Percentiles rank a stretch among this genome's conserved stretches.
phyloP scores from a whole-genome alignment of 1,140 invertebrate species.

The Pararge aegeria region DNA sequence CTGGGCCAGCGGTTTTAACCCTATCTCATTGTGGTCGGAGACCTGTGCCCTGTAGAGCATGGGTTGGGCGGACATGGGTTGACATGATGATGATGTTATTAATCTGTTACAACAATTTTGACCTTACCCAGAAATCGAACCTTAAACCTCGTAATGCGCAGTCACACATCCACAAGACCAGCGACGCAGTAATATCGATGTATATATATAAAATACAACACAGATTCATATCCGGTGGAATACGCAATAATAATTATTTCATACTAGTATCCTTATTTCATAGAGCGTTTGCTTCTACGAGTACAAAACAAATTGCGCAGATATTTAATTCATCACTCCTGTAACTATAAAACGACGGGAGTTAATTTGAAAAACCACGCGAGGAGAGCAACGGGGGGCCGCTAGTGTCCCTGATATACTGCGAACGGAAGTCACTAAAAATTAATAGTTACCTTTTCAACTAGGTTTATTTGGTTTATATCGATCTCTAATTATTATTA shows the following conservation, averaged over 20 bases:
- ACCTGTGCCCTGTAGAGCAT: too few relatives aligned
- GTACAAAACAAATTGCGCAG: constrained; percentile 3
- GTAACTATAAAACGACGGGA: constrained; percentile 31
- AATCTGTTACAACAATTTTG: too few relatives aligned
- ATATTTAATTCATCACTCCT: constrained; percentile 19
- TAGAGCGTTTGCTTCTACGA: background rate
- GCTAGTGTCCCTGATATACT: background rate
- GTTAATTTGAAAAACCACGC: constrained; percentile 25
- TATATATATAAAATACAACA: too few relatives aligned
- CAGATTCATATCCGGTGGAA: constrained; percentile 6
- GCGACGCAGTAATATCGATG: too few relatives aligned
- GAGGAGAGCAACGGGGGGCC: constrained; percentile 13
- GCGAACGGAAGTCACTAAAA: constrained; percentile 21
- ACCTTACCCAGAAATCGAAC: too few relatives aligned
- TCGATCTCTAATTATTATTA: background rate
- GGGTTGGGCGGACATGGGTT: too few relatives aligned
- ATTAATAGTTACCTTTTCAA: background rate
- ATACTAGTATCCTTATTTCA: background rate
- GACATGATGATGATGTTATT: too few relatives aligned
- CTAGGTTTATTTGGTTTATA: background rate
- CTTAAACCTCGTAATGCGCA: too few relatives aligned
- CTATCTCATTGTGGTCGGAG: too few relatives aligned
- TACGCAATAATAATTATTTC: constrained; percentile 4
- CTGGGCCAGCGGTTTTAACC: too few relatives aligned
- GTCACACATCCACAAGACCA: too few relatives aligned